A percentile compares a stretch with the other conserved stretches of the same genome.
These are phyloP conservation scores for Drosophila bocqueti DNA, from an alignment of 1,140 invertebrate species.

Conservation along the genomic window DNA sequence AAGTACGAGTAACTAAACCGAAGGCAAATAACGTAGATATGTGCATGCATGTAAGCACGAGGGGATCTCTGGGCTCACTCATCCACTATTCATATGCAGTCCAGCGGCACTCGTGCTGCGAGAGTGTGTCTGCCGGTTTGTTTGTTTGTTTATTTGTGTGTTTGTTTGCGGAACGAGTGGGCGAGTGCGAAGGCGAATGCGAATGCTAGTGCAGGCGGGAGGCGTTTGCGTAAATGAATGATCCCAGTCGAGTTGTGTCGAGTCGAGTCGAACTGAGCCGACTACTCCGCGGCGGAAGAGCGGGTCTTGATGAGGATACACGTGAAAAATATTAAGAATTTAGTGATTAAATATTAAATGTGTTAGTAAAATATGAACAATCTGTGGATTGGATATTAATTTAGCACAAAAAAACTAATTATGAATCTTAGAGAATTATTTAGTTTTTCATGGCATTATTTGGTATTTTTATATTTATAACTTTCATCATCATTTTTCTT, in stretches of 20 bases:
- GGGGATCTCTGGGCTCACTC: constrained; percentile 15
- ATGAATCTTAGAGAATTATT: neutral
- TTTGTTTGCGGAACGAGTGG: constrained; percentile 64
- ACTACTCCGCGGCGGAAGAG: constrained; percentile 15
- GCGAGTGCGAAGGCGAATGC: constrained; percentile 49
- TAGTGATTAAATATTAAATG: no score
- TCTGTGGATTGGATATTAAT: neutral
- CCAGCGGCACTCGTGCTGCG: constrained; percentile 45
- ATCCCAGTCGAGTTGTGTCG: constrained; percentile 56
- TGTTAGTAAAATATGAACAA: no score
- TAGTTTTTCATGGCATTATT: neutral
- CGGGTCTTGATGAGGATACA: constrained; percentile 23
- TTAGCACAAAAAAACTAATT: neutral
- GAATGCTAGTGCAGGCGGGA: constrained; percentile 23
- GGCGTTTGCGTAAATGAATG: constrained; percentile 78
- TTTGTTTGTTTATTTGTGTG: constrained; percentile 30
- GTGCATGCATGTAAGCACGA: constrained; percentile 3
- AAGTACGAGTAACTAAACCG: constrained; percentile 59
- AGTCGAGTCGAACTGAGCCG: constrained; percentile 25
- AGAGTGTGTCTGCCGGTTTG: constrained; percentile 32
- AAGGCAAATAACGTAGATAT: constrained; percentile 4
- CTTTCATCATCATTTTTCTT: no score
- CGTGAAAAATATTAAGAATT: neutral
- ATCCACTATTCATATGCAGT: constrained; percentile 78
- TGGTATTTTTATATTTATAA: neutral